phyloP scores from a whole-genome alignment of 2,113 vertebrate species.

The Pituophis catenifer region DNA sequence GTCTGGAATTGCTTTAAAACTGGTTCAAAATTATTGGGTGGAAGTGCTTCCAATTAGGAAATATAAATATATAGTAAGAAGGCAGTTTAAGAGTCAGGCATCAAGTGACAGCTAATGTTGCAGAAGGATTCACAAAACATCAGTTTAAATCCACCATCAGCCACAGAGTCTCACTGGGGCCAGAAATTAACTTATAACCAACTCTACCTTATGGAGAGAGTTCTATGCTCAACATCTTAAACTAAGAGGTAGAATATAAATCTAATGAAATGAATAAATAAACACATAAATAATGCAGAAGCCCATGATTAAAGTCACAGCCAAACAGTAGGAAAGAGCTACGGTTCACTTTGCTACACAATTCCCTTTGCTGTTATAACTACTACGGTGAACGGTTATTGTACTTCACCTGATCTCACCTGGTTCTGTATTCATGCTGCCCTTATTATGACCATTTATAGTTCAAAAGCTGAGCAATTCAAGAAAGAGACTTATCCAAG shows the following conservation, averaged over 20 bases:
- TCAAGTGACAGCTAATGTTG: not conserved
- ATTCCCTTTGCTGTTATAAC: not conserved
- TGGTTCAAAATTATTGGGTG: not conserved
- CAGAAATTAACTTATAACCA: not conserved
- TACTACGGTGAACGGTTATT: not conserved
- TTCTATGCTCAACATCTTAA: not conserved
- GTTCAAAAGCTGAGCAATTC: not conserved
- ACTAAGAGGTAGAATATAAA: not conserved
- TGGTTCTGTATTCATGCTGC: not conserved
- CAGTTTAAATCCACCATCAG: not conserved
- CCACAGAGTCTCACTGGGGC: not conserved
- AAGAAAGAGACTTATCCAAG: not conserved
- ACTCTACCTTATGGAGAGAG: not conserved
- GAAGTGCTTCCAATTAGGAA: not conserved
- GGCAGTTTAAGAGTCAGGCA: not conserved
- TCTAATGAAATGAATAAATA: not conserved
- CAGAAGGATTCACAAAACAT: not conserved
- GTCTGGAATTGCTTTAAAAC: not conserved
- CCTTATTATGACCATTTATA: not conserved
- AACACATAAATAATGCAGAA: not conserved
- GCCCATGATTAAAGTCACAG: not conserved
- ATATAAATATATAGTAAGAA: not conserved
- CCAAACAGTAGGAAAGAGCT: not conserved
- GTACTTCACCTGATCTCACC: not conserved
- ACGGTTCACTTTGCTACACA: not conserved